Conservation (phyloP, 2,113 vertebrate species). For the Hucho hucho region DNA sequence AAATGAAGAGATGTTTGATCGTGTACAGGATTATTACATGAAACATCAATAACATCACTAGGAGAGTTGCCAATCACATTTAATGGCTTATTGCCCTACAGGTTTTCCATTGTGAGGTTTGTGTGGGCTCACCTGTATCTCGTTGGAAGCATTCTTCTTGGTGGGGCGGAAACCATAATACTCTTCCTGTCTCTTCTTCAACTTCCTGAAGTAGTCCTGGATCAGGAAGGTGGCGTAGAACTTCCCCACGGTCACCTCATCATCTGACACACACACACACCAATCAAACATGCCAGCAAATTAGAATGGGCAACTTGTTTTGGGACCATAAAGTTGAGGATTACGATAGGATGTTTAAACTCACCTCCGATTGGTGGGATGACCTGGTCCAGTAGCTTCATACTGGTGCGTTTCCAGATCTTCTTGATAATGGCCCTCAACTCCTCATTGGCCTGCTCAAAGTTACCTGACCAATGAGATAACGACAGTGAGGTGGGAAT, state of each 20-base stretch:
- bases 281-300: not conserved
- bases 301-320: too few species aligned
- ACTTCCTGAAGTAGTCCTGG: constrained; percentile 93
- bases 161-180: constrained; percentile 85
- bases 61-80: too few species aligned
- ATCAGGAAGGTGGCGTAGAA: constrained; percentile 95
- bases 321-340: not conserved
- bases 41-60: too few species aligned
- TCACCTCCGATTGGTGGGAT: constrained; percentile 92
- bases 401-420: constrained; percentile 95
- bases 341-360: constrained; percentile 4
- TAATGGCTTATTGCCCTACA: too few species aligned
- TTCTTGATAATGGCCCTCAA: constrained; percentile 92
- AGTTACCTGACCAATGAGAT: constrained; percentile 78
- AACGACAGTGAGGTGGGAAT: not conserved
- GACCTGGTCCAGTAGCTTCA: constrained; percentile 95
- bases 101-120: too few species aligned
- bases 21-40: too few species aligned
- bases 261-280: constrained; percentile 54
- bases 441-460: constrained; percentile 91
- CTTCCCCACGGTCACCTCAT: constrained; percentile 74
- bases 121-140: constrained; percentile 81
- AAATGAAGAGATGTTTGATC: too few species aligned
- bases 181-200: constrained; percentile 92
- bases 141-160: constrained; percentile 84